Evolutionary conservation across 37 sponge, comb jelly and placozoan species (phyloP).

Genomic region (Beroe forskalii): DNA sequence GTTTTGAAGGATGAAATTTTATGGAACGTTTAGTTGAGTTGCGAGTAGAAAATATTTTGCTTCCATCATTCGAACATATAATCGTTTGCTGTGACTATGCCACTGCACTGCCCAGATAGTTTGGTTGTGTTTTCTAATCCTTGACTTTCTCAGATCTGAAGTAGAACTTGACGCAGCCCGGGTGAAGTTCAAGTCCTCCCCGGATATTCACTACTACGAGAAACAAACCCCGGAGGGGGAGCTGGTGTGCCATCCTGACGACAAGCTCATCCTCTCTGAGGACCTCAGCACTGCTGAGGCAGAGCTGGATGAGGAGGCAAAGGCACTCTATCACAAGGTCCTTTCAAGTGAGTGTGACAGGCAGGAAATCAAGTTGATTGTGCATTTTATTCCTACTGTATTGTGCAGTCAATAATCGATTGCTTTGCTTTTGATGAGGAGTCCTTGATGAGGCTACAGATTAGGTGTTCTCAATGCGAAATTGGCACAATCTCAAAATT

Average conservation of each 20-base stretch:
- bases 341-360: constrained; percentile 24
- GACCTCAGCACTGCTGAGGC: constrained; percentile 62
- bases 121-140: no score
- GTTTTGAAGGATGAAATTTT: no score
- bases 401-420: no score
- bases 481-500: not conserved
- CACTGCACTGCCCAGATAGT: no score
- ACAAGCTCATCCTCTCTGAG: constrained; percentile 59
- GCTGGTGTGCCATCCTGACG: constrained; percentile 52
- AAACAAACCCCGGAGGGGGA: constrained; percentile 23
- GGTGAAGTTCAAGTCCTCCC: constrained; percentile 48
- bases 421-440: no score
- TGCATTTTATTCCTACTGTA: not conserved
- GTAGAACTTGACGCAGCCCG: not conserved
- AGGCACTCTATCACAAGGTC: constrained; percentile 63
- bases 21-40: no score
- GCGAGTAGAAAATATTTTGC: no score
- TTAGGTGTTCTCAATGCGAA: not conserved
- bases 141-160: not conserved
- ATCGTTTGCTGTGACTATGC: no score
- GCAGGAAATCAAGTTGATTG: not conserved
- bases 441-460: no score
- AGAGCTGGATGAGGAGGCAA: constrained; percentile 56
- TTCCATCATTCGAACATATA: no score
- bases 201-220: constrained; percentile 45